Evolutionary conservation across 2,113 vertebrate species (phyloP), one percentile per base, ranked within the genome.

Genomic region (Galemys pyrenaicus): DNA sequence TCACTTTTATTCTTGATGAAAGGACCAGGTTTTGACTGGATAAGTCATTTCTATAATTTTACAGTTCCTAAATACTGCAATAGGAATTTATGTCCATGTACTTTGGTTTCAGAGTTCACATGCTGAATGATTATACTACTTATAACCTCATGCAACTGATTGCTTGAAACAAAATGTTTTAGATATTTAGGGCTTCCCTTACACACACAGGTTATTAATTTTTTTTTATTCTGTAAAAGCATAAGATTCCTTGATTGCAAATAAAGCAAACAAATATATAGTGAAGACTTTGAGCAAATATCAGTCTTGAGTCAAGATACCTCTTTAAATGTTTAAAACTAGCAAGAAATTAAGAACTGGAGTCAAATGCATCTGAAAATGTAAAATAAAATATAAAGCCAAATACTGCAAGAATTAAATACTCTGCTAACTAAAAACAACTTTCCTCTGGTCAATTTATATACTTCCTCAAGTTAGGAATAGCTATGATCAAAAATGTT

Each of bases 321-420:
- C 9, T 9, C 9, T 89, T 91, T 91, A 85, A 93, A 85, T 24
- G 26, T 85, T 94, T 80, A 68, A 68, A 70, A 51, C 39, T 49
- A 83, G 26, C 9, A 49, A 13, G 10, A 68, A 22, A 28, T 81
- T 85, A 92, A 68, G 70, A 58, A 62, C 32, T 60, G n/a, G n/a
- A 44, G 6, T 24, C 68, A 82, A 81, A 44, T 37, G 32, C 70
- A 9, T 46, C 28, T 65, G 44, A 1, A 65, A 37, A 49, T 49
- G 64, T 71, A n/a, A 87, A 94, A 73, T 32, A 49, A 20, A 82
- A 56, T 90, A 78, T 20, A 73, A 81, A 67, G 15, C 13, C 78
- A 82, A 17, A 12, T 0, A 32, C 65, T 62, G 16, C 11, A 84
- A 64, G 24, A 86, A 49, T 44, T 44, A 44, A 44, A 9, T 44